A percentile compares a stretch with the other conserved stretches of the same genome.
Conservation (phyloP, 2,888 invertebrate genomes). For the Hermaeophaga mercurialis region DNA sequence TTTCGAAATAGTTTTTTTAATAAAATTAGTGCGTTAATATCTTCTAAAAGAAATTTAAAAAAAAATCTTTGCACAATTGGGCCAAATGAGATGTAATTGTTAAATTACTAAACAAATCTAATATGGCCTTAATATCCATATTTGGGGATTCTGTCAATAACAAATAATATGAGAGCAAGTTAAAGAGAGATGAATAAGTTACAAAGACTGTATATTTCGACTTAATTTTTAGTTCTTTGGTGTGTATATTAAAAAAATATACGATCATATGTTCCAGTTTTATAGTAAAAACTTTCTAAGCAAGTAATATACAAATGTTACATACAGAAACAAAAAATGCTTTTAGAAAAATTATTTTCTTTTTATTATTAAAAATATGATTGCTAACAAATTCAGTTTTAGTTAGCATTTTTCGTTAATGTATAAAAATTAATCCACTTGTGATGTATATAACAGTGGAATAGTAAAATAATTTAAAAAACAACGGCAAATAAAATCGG, state of each 20-base stretch:
- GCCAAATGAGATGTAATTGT: conserved; percentile 30
- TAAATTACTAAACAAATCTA: conserved; percentile 34
- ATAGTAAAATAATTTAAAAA: conserved; percentile 32
- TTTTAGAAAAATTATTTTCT: conserved; percentile 13
- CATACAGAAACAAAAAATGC: conserved; percentile 53
- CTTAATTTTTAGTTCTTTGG: conserved; percentile 53
- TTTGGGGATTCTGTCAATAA: conserved; percentile 25
- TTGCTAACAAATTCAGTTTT: not conserved
- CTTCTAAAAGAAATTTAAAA: conserved; percentile 25
- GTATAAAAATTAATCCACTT: conserved; percentile 51
- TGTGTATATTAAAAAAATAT: conserved; percentile 58
- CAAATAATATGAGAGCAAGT: conserved; percentile 38
- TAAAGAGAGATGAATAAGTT: conserved; percentile 47
- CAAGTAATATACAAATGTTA: conserved; percentile 53
- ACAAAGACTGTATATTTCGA: conserved; percentile 43
- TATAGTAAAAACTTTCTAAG: conserved; percentile 56
- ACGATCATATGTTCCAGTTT: conserved; percentile 55
- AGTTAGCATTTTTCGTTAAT: conserved; percentile 50
- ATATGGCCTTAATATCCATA: conserved; percentile 33
- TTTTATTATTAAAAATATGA: not conserved
- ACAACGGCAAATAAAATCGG: conserved; percentile 41
- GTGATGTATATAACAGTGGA: conserved; percentile 53
- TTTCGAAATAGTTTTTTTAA: conserved; percentile 28
- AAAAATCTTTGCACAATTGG: conserved; percentile 25
- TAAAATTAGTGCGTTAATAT: conserved; percentile 29